Conservation (phyloP, 2,797 vertebrate genomes). For the Todus mexicanus region DNA sequence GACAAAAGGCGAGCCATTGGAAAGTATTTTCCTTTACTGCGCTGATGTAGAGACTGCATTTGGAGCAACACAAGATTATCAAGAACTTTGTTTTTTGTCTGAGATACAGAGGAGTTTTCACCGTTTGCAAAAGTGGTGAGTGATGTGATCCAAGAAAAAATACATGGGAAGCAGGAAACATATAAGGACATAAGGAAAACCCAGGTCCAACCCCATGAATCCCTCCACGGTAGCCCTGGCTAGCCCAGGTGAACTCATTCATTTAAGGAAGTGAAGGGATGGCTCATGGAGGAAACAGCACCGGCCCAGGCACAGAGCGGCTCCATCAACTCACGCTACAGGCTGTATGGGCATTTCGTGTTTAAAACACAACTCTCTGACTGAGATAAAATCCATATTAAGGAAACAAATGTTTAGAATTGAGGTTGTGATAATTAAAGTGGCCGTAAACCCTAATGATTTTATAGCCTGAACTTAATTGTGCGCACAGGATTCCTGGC, state of each 20-base stretch:
- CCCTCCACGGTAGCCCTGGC: not conserved
- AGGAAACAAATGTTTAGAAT: not conserved
- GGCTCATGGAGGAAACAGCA: not conserved
- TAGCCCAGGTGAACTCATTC: accelerated
- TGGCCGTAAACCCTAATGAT: not conserved
- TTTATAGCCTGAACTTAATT: not conserved
- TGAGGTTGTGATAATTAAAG: not conserved
- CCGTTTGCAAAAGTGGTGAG: not conserved
- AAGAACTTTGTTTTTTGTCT: not conserved
- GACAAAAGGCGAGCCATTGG: not conserved
- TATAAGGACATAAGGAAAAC: not conserved
- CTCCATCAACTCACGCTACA: not conserved
- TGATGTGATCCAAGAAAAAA: not conserved
- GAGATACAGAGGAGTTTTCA: not conserved
- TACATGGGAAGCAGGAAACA: not conserved
- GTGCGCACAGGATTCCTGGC: not conserved
- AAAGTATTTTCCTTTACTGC: not conserved
- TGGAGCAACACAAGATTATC: not conserved
- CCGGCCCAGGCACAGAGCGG: accelerated
- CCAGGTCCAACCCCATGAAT: not conserved
- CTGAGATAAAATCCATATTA: not conserved
- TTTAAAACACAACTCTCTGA: not conserved
- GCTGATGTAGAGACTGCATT: not conserved
- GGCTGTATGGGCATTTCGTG: not conserved
- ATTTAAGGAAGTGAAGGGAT: not conserved